Base-by-base conservation (phyloP, 1,140 invertebrate species). In the Zaprionus lachaisei region DNA sequence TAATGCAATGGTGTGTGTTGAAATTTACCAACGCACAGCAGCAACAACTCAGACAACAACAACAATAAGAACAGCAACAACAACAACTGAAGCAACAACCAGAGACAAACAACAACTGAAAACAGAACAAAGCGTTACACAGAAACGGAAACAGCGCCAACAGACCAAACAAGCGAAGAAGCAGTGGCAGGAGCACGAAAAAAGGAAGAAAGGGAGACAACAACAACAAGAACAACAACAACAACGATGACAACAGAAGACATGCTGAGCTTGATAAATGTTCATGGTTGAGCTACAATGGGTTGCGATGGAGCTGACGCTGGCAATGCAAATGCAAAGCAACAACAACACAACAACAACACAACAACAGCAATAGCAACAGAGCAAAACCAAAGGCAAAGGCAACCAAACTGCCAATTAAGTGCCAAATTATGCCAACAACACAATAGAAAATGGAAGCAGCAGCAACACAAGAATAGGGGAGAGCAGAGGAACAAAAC, bases 341-440 rank as follows among this genome's bases (percentile, higher is more conserved):
- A 17, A 17, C 14, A 38, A 34, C 31, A 55, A 51, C 7, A 54
- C 26, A 26, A 28, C 38, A 41, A 41, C 38, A 41, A n/a, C 4
- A 17, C 14, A 38, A 34, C 31, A 55, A 51, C 14, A 54, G 49
- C 31, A 55, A 51, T 4, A 55, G 5, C 7, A 28, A 34, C 20
- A 20, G 14, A 34, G 58, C 34, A 63, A 44, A 64, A 6, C n/a
- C 70, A 60, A 22, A 15, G 17, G 71, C 63, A 70, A 49, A 54
- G 17, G 61, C 73, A 76, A 61, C 73, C 73, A 57, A 72, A 72
- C 79, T 81, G 83, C 84, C 84, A 87, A 87, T 87, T 87, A 87
- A 87, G 78, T 89, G 83, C 81, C 84, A 86, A 80, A 86, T 86
- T 86, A 87, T 89, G 83, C 77, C 82, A 69, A 60, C 73, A 44